Evolutionary conservation across 2,113 vertebrate species (phyloP).

Genomic region (Carassius auratus): DNA sequence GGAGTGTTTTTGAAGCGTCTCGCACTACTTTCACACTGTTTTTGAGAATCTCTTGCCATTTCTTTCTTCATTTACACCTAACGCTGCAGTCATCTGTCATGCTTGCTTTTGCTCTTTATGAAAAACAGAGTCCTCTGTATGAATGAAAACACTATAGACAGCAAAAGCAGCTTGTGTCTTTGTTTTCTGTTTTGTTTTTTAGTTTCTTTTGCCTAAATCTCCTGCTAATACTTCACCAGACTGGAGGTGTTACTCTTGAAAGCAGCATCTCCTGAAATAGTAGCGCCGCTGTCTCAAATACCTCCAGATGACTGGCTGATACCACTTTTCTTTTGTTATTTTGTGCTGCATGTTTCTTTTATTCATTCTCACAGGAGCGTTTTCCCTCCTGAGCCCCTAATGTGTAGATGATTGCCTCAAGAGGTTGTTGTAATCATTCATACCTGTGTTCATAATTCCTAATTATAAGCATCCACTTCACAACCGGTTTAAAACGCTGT

Average conservation of each 20-base stretch:
- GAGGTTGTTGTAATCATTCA: slow-evolving; percentile 22
- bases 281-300: background rate
- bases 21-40: slow-evolving; percentile 3
- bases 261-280: slow-evolving; percentile 28
- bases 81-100: slow-evolving; percentile 12
- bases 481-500: background rate
- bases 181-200: slow-evolving; percentile 2
- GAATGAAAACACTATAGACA: slow-evolving; percentile 11
- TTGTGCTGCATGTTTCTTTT: background rate
- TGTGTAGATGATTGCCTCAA: slow-evolving; percentile 36
- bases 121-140: slow-evolving; percentile 1
- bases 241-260: slow-evolving; percentile 15
- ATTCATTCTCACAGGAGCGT: slow-evolving; percentile 1
- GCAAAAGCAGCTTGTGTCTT: background rate
- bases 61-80: slow-evolving; percentile 40
- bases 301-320: slow-evolving; percentile 17
- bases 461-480: slow-evolving; percentile 30
- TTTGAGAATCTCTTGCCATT: background rate
- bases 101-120: background rate
- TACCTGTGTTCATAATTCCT: slow-evolving; percentile 14
- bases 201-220: slow-evolving; percentile 3
- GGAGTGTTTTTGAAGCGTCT: background rate
- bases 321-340: slow-evolving; percentile 25
- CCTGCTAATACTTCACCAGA: background rate
- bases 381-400: slow-evolving; percentile 17